A percentile compares a stretch with the other conserved stretches of the same genome.
Conservation (phyloP, 2,888 invertebrate genomes). For the Lepeophtheirus nordmannii region DNA sequence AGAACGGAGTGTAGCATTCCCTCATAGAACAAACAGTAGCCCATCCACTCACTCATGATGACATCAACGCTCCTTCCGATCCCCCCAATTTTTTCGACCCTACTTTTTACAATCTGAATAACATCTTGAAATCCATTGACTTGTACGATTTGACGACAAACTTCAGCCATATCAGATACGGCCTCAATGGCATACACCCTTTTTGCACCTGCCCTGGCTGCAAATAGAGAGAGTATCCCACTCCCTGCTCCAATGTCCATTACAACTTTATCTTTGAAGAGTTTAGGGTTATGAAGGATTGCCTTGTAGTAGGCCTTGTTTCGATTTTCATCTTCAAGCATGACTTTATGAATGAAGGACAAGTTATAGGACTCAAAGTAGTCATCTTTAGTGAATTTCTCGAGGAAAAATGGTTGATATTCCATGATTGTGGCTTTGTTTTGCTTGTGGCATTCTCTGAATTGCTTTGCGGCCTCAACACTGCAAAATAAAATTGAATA, state of each 20-base stretch:
- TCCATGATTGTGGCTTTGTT: no score
- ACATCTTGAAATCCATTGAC: slow-evolving; percentile 27
- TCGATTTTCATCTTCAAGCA: slow-evolving; percentile 28
- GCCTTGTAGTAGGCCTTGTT: slow-evolving; percentile 28
- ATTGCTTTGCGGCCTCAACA: no score
- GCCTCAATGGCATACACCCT: slow-evolving; percentile 28
- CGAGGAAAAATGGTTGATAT: no score
- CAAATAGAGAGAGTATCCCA: slow-evolving; percentile 28
- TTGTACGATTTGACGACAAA: slow-evolving; percentile 26
- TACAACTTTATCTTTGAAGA: slow-evolving; percentile 27
- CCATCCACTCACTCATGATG: slow-evolving; percentile 28
- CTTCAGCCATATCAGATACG: slow-evolving; percentile 26
- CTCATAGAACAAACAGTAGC: slow-evolving; percentile 28
- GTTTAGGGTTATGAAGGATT: slow-evolving; percentile 26
- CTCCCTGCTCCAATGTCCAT: slow-evolving; percentile 28
- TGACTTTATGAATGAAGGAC: slow-evolving; percentile 28
- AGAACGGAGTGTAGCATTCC: slow-evolving; percentile 28
- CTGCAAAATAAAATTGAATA: no score
- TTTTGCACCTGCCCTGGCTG: slow-evolving; percentile 28
- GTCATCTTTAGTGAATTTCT: not conserved
- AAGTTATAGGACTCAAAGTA: slow-evolving; percentile 27
- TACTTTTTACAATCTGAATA: slow-evolving; percentile 26
- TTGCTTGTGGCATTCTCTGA: no score
- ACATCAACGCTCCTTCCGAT: slow-evolving; percentile 27
- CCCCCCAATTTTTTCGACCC: slow-evolving; percentile 27